A percentile compares a stretch with the other conserved stretches of the same genome.
Conservation (phyloP, 1,140 invertebrate genomes). For the Musca domestica region DNA sequence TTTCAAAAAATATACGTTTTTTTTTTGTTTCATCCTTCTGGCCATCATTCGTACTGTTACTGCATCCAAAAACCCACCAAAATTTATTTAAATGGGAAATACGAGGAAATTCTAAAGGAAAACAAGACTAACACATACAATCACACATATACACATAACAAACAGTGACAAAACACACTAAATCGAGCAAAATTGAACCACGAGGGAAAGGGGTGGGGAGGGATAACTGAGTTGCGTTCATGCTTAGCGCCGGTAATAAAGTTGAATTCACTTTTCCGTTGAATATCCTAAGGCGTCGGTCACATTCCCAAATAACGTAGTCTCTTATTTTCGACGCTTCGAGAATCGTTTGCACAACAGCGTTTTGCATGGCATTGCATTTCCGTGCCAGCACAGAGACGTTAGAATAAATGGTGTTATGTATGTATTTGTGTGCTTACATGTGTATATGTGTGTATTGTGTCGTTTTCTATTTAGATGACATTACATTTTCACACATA, state of each 20-base stretch:
- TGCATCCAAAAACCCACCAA: too few species aligned
- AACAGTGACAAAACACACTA: too few species aligned
- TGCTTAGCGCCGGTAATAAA: constrained; percentile 12
- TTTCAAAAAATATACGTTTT: too few species aligned
- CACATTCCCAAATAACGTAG: neutral
- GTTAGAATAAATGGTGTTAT: neutral
- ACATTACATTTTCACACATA: constrained; percentile 13
- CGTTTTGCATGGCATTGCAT: neutral
- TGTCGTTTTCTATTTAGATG: neutral
- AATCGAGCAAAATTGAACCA: too few species aligned
- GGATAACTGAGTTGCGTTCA: too few species aligned
- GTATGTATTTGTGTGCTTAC: neutral
- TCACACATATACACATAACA: too few species aligned
- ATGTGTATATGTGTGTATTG: neutral
- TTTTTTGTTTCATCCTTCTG: too few species aligned
- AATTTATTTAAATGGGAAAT: too few species aligned
- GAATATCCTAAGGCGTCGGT: constrained; percentile 6
- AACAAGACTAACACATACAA: too few species aligned
- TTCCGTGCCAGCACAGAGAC: neutral
- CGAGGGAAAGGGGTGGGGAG: too few species aligned
- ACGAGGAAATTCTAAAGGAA: too few species aligned
- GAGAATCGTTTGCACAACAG: neutral
- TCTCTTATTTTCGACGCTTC: neutral
- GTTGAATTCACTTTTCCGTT: constrained; percentile 22
- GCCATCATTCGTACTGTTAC: too few species aligned